phyloP scores from a whole-genome alignment of 2,113 vertebrate species.

The Oceanodroma tethys region DNA sequence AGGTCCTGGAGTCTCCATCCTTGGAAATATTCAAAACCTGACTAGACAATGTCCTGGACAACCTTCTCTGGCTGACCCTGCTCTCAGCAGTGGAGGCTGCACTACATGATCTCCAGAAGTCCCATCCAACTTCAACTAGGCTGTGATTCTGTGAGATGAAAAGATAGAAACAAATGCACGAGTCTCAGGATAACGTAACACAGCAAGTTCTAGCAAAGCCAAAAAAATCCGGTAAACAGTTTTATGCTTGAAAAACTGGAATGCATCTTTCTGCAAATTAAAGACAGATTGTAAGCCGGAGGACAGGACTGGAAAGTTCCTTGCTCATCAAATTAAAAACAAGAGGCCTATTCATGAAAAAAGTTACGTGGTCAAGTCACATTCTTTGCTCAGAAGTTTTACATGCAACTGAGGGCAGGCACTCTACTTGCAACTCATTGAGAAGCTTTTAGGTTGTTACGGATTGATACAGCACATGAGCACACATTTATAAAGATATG shows the following conservation, averaged over 20 bases:
- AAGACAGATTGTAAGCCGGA: conserved; percentile 73
- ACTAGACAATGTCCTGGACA: neutral
- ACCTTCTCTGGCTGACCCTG: neutral
- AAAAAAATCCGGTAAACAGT: conserved; percentile 46
- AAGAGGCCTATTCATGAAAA: conserved; percentile 73
- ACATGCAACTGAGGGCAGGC: neutral
- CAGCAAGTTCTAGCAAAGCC: conserved; percentile 11
- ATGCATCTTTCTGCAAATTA: conserved; percentile 72
- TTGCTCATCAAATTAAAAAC: conserved; percentile 77
- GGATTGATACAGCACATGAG: neutral
- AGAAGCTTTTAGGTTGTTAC: neutral
- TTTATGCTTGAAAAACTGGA: conserved; percentile 71
- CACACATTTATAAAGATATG: neutral
- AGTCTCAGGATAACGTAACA: conserved; percentile 15
- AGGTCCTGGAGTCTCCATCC: neutral
- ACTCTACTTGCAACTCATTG: neutral
- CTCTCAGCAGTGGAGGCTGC: neutral
- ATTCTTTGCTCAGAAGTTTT: conserved; percentile 60
- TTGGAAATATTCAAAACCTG: neutral
- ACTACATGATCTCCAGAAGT: neutral
- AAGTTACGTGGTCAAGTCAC: conserved; percentile 58
- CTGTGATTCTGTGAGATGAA: neutral
- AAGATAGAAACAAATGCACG: neutral
- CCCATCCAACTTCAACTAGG: neutral
- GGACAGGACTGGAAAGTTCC: conserved; percentile 72